Evolutionary conservation across 1,140 invertebrate genomes (phyloP).

Genomic region (Sitobion miscanthi): DNA sequence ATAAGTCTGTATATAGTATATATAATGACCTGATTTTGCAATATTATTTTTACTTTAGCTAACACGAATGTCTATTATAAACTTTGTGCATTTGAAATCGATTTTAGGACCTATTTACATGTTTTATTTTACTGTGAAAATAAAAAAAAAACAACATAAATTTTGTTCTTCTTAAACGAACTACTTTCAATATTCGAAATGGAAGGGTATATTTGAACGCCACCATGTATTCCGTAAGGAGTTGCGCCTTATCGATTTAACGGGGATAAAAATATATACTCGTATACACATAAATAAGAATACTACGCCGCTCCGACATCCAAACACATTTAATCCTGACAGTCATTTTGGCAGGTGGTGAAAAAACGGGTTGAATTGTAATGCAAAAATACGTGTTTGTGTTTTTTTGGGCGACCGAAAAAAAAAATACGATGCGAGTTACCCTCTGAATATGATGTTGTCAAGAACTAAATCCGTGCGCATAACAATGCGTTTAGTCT

Average conservation of each 20-base stretch:
- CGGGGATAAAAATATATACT: conserved; percentile 10
- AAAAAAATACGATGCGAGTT: background rate
- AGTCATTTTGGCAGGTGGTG: background rate
- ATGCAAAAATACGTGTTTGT: background rate
- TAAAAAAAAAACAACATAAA: background rate
- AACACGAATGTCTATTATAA: conserved; percentile 41
- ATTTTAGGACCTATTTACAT: background rate
- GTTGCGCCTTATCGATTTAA: conserved; percentile 1
- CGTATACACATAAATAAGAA: background rate
- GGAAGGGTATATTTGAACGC: background rate
- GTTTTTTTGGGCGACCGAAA: background rate
- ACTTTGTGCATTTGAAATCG: conserved; percentile 26
- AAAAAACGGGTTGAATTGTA: conserved; percentile 9
- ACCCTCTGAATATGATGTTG: background rate
- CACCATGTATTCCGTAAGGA: background rate
- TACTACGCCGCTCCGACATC: background rate
- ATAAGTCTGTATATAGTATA: background rate
- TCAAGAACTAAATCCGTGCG: background rate
- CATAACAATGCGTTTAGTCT: background rate
- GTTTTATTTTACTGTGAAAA: conserved; percentile 30
- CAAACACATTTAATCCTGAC: conserved; percentile 15
- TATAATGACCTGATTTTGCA: background rate
- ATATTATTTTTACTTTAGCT: conserved; percentile 13
- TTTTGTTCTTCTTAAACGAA: conserved; percentile 12
- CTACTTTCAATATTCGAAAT: background rate